Percentiles rank a stretch among this genome's conserved stretches.
Evolutionary conservation across 2,888 invertebrate genomes (phyloP).

Genomic region (Sympetrum striolatum): DNA sequence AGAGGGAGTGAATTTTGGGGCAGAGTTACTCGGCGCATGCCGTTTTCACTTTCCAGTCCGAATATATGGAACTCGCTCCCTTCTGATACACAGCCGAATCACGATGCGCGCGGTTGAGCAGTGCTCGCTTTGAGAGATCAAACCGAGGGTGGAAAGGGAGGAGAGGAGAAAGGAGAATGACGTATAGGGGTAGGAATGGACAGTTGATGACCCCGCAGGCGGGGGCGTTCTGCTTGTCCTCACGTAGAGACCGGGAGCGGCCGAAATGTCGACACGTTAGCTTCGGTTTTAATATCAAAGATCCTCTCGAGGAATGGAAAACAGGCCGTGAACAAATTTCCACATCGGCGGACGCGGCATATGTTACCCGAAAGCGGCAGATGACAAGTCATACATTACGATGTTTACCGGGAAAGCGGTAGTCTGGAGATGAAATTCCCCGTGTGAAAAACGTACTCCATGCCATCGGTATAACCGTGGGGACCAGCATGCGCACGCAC

Average conservation of each 20-base stretch:
- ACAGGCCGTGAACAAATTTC: not conserved
- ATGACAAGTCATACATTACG: not conserved
- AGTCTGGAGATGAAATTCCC: no score
- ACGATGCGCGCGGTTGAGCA: not conserved
- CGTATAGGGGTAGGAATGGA: not conserved
- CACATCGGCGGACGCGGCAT: not conserved
- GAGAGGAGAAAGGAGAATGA: not conserved
- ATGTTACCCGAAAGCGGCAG: not conserved
- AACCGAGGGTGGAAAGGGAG: not conserved
- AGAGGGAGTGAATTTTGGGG: not conserved
- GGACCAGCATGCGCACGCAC: no score
- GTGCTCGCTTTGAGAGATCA: not conserved
- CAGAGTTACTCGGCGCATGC: not conserved
- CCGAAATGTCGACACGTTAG: not conserved
- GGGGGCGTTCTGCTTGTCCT: not conserved
- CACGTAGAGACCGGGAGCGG: not conserved
- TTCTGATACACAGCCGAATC: slow-evolving; percentile 9
- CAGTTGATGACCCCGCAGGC: not conserved
- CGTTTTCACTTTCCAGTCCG: slow-evolving; percentile 16
- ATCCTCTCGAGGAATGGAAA: not conserved
- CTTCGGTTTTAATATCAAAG: not conserved
- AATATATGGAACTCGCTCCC: not conserved
- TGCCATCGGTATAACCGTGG: no score
- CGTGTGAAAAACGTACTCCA: no score
- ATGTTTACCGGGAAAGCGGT: not conserved